Base-by-base conservation (phyloP, 92 coral and sea anemone species). In the Desmophyllum pertusum region DNA sequence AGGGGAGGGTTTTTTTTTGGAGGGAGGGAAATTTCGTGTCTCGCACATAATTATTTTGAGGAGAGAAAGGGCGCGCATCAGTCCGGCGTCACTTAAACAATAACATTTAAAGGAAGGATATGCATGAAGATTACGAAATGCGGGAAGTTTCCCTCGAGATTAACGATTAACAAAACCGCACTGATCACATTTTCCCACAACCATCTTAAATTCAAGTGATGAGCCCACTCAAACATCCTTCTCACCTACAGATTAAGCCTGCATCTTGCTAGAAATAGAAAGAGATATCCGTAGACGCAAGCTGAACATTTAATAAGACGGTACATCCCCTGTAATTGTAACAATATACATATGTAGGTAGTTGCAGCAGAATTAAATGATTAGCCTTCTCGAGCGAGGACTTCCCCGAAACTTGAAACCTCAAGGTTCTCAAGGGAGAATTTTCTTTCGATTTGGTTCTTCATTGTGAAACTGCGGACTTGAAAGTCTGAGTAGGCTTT, bases 351-450 rank as follows among this genome's bases (percentile, higher is more conserved):
- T 48, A 48, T 48, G 3, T 11, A 15, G 53, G 19, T 21, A 48
- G 13, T 48, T 14, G 53, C 3, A 15, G 21, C 53, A 48, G 21
- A 48, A 48, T 1, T 48, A 21, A 48, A 48, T 13, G 21, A 48
- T 13, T 18, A 15, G 21, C 17, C 13, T 45, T 45, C 10, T 25
- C 23, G 13, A 59, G 65, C 65, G 65, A 5, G 36, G 35, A 27
- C 35, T 62, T 57, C 37, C 33, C 67, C 67, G 67, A 62, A 62
- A 62, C 38, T 62, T 62, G 67, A 62, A 62, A 27, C 67, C 35
- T 27, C 35, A 31, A 62, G 67, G 37, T 11, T 35, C 35, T 27
- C 35, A 31, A 62, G 67, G 37, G 10, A 31, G 15, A 62, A 29
- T 62, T n/a, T 29, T 62, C 27, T 27, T 31, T 62, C 67, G 13